phyloP scores from a whole-genome alignment of 1,140 invertebrate genomes.

The silkworm (Bombyx mori) region DNA sequence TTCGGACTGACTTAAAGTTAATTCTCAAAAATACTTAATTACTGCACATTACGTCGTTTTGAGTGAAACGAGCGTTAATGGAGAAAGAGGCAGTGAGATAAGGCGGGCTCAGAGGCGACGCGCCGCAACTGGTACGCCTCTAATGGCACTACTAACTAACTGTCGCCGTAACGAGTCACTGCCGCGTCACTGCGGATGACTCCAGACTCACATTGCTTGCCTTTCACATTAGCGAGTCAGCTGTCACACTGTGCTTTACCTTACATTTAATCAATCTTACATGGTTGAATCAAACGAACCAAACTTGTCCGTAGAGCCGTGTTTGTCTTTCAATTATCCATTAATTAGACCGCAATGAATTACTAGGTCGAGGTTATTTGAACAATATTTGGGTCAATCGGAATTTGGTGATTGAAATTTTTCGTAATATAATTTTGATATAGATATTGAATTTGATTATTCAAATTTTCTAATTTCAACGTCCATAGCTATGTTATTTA shows the following conservation, averaged over 20 bases:
- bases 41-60: conserved; percentile 16
- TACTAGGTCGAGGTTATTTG: conserved; percentile 1
- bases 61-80: conserved; percentile 46
- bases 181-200: conserved; percentile 9
- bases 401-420: conserved; percentile 1
- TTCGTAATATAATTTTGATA: no score
- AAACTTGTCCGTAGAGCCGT: conserved; percentile 29
- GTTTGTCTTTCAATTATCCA: conserved; percentile 13
- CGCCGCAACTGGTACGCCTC: conserved; percentile 27
- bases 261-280: conserved; percentile 37
- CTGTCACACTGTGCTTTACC: conserved; percentile 32
- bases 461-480: no score
- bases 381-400: conserved; percentile 13
- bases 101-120: conserved; percentile 28
- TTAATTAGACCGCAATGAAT: conserved; percentile 3
- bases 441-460: no score
- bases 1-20: no score
- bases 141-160: conserved; percentile 51
- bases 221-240: conserved; percentile 14
- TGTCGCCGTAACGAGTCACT: conserved; percentile 47
- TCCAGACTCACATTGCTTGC: conserved; percentile 13
- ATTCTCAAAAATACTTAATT: no score
- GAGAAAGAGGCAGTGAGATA: conserved; percentile 31
- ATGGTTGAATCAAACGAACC: conserved; percentile 7
- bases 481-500: no score